A percentile compares a stretch with the other conserved stretches of the same genome.
phyloP scores from a whole-genome alignment of 53 echinoderm and acorn worm species.

The Holothuria leucospilota region DNA sequence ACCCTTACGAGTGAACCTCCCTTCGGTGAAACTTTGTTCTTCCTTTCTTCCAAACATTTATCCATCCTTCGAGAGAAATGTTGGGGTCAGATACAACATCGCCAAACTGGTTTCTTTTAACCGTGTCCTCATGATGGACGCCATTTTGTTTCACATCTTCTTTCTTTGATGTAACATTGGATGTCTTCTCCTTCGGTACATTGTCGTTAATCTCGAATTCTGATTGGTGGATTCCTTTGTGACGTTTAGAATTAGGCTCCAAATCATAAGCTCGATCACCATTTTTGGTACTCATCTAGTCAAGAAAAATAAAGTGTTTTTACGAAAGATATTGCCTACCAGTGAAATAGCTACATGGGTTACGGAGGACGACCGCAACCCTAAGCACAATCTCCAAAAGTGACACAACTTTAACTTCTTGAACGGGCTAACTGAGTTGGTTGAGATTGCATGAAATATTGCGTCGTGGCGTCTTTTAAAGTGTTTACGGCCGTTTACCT shows the following conservation, averaged over 20 bases:
- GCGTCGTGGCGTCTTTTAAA: too few relatives aligned
- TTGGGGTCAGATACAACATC: constrained; percentile 74
- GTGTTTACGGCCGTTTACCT: too few relatives aligned
- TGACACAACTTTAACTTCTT: too few relatives aligned
- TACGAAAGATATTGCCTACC: too few relatives aligned
- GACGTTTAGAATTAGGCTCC: constrained; percentile 13
- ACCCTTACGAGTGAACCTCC: constrained; percentile 73
- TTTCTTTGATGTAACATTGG: neutral
- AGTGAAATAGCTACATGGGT: too few relatives aligned
- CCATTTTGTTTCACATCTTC: too few relatives aligned
- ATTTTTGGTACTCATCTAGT: neutral
- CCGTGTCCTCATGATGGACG: neutral
- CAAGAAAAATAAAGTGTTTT: too few relatives aligned
- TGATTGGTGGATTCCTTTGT: constrained; percentile 27
- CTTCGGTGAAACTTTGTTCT: constrained; percentile 88
- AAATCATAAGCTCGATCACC: neutral
- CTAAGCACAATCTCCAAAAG: too few relatives aligned
- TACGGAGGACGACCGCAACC: too few relatives aligned
- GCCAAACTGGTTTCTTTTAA: constrained; percentile 81
- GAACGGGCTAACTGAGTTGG: too few relatives aligned
- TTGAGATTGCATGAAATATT: too few relatives aligned
- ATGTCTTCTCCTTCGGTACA: neutral
- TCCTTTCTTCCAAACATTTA: constrained; percentile 78
- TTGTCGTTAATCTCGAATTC: neutral
- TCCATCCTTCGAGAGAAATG: constrained; percentile 79